A percentile compares a stretch with the other conserved stretches of the same genome.
Conservation (phyloP, 2,888 invertebrate genomes). For the Philhelius pedissequus region DNA sequence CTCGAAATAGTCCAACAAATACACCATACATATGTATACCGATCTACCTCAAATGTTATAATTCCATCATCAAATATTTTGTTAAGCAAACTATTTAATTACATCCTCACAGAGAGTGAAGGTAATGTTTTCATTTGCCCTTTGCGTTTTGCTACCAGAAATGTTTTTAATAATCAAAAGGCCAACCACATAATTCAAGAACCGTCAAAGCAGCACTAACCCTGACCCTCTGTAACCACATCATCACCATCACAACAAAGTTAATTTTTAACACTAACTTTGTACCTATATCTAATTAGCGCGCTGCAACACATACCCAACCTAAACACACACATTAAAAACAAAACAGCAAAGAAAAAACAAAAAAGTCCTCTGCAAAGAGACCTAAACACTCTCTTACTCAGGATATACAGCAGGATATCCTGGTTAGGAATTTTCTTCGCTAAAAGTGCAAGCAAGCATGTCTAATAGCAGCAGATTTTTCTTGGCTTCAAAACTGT, state of each 20-base stretch:
- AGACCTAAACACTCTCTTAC: not conserved
- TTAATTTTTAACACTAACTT: slow-evolving; percentile 23
- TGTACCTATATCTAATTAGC: slow-evolving; percentile 55
- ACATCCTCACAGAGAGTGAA: not conserved
- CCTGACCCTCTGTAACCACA: slow-evolving; percentile 43
- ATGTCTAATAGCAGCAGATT: slow-evolving; percentile 9
- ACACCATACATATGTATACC: too few relatives aligned
- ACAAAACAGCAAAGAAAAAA: not conserved
- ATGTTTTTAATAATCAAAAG: not conserved
- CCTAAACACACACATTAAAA: not conserved
- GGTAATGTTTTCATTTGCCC: not conserved
- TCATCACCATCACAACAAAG: slow-evolving; percentile 1
- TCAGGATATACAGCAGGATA: slow-evolving; percentile 24
- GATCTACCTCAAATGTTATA: too few relatives aligned
- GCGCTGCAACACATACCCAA: slow-evolving; percentile 1
- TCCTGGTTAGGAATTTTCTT: slow-evolving; percentile 7
- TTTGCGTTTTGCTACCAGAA: not conserved
- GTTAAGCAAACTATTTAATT: not conserved
- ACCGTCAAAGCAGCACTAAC: slow-evolving; percentile 35
- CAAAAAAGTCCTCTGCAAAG: not conserved
- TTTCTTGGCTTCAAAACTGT: not conserved
- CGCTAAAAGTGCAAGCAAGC: slow-evolving; percentile 26
- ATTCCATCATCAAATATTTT: too few relatives aligned
- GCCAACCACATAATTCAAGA: slow-evolving; percentile 3
- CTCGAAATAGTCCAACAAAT: too few relatives aligned